A percentile compares a stretch with the other conserved stretches of the same genome.
These are phyloP conservation scores for Lasioglossum figueresi DNA, from an alignment of 2,888 invertebrate genomes.

Conservation along the genomic window DNA sequence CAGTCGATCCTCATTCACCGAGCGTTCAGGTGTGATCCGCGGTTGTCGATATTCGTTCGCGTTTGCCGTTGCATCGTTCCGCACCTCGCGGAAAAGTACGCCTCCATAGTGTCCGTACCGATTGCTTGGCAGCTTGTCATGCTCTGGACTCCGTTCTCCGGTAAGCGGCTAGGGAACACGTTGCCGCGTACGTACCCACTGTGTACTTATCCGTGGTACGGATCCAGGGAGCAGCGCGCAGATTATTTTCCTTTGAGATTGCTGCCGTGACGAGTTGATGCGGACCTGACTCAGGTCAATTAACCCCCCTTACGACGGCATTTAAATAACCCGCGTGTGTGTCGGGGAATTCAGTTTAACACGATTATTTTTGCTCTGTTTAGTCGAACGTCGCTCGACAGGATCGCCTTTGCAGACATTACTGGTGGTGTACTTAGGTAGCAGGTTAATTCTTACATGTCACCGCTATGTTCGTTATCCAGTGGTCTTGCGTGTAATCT, in stretches of 20 bases:
- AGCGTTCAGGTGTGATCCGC: constrained; percentile 36
- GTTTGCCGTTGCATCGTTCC: neutral
- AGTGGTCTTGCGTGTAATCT: neutral
- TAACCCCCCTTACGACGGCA: neutral
- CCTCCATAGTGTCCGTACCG: constrained; percentile 6
- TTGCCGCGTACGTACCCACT: no score
- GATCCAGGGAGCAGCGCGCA: neutral
- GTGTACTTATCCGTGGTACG: no score
- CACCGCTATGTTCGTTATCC: neutral
- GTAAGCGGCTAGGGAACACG: neutral
- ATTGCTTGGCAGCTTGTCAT: neutral
- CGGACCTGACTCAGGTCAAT: neutral
- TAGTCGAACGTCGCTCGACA: neutral
- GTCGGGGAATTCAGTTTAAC: neutral
- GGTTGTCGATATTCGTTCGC: constrained; percentile 40
- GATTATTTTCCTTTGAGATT: constrained; percentile 7
- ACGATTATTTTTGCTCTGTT: neutral
- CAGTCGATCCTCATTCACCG: constrained; percentile 28
- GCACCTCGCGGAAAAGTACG: neutral
- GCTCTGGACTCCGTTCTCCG: neutral
- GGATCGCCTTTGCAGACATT: neutral
- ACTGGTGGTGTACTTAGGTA: neutral
- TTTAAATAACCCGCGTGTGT: constrained; percentile 6
- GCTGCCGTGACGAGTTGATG: neutral
- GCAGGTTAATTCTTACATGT: neutral